Conservation (phyloP, 2,113 vertebrate species). For the Bothrops jararaca region DNA sequence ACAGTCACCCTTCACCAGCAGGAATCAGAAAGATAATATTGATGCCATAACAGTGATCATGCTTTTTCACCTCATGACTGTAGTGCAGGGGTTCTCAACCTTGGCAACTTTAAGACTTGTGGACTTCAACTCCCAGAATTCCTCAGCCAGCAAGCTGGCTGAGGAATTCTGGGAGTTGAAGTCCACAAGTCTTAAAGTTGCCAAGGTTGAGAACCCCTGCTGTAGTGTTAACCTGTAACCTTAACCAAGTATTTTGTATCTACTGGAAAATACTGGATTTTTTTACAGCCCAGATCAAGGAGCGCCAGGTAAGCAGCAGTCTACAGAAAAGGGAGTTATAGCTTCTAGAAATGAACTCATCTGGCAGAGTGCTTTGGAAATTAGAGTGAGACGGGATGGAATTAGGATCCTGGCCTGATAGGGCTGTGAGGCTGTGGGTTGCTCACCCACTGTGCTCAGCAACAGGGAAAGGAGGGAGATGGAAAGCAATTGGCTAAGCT, state of each 20-base stretch:
- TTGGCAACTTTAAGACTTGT: too few relatives aligned
- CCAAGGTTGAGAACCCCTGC: too few relatives aligned
- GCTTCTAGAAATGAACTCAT: neutral
- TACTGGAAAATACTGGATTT: neutral
- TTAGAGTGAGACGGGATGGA: neutral
- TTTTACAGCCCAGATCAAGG: neutral
- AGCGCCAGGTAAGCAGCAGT: neutral
- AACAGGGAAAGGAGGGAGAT: neutral
- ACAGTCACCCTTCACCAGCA: neutral
- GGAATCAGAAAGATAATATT: neutral
- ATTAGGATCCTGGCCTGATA: neutral
- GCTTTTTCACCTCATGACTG: neutral
- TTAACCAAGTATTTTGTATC: neutral
- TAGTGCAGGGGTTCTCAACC: too few relatives aligned
- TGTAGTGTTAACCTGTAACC: neutral
- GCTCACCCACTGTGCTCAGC: neutral
- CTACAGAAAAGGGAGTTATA: neutral
- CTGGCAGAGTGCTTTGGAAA: neutral
- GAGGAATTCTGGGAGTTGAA: too few relatives aligned
- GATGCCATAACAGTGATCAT: neutral
- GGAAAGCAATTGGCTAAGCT: neutral
- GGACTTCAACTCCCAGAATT: too few relatives aligned
- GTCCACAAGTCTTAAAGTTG: too few relatives aligned
- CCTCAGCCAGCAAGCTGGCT: too few relatives aligned
- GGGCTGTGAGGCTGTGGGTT: neutral